These are phyloP conservation scores for Eurystomus gularis DNA, from an alignment of 2,113 vertebrate species.

Conservation along the genomic window DNA sequence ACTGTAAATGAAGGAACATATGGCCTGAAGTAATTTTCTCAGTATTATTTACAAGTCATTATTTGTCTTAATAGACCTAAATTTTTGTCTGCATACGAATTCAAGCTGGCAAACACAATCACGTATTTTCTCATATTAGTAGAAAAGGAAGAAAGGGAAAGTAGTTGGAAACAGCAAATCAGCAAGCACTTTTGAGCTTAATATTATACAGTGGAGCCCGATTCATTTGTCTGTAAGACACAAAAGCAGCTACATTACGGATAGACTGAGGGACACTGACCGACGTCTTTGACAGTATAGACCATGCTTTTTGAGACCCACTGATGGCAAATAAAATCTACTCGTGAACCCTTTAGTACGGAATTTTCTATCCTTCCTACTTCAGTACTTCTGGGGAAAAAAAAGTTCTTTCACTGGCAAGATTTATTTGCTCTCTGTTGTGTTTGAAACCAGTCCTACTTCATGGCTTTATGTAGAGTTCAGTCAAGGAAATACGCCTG, in stretches of 20 bases:
- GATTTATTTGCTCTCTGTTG: neutral
- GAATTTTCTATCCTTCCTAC: neutral
- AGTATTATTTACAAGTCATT: neutral
- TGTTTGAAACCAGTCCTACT: neutral
- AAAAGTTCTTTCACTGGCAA: neutral
- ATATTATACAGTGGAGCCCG: neutral
- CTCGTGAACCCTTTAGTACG: neutral
- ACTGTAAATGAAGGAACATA: neutral
- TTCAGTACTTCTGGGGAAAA: neutral
- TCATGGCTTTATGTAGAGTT: neutral
- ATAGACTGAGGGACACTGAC: neutral
- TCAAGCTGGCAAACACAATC: neutral
- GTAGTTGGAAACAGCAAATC: neutral
- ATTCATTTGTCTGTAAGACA: neutral
- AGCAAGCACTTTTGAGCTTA: neutral
- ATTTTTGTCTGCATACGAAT: neutral
- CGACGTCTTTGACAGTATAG: neutral
- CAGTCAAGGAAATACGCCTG: neutral
- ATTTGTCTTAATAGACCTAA: neutral
- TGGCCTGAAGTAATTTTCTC: neutral
- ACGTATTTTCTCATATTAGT: neutral
- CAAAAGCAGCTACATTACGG: neutral
- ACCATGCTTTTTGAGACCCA: neutral
- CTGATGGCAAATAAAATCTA: neutral
- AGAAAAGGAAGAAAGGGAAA: neutral